Evolutionary conservation across 2,888 invertebrate species (phyloP).

Genomic region (Heliconius charithonia): DNA sequence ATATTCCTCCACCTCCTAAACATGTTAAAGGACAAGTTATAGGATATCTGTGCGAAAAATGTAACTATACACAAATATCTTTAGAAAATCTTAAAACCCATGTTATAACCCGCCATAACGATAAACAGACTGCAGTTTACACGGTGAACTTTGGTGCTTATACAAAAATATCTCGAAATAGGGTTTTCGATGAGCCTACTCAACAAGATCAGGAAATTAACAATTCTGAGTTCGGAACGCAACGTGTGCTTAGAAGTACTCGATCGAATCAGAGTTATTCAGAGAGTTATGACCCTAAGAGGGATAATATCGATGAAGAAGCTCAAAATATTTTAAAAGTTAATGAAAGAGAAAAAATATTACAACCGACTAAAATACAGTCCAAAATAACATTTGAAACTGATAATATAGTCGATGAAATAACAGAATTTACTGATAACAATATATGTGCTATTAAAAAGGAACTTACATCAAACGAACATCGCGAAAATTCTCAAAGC

Average conservation of each 20-base stretch:
- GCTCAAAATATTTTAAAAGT: slow-evolving; percentile 7
- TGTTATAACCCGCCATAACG: slow-evolving; percentile 81
- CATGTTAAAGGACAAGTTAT: slow-evolving; percentile 69
- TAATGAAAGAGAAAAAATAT: slow-evolving; percentile 28
- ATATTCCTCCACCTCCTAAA: slow-evolving; percentile 74
- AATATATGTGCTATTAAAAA: slow-evolving; percentile 31
- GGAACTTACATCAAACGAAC: slow-evolving; percentile 26
- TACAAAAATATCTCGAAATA: slow-evolving; percentile 59
- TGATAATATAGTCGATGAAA: slow-evolving; percentile 57
- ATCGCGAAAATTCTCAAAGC: slow-evolving; percentile 13
- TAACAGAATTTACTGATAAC: slow-evolving; percentile 39
- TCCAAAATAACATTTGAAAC: slow-evolving; percentile 71
- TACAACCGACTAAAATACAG: slow-evolving; percentile 52
- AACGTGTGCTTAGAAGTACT: slow-evolving; percentile 59
- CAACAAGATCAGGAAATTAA: slow-evolving; percentile 22
- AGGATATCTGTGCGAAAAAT: slow-evolving; percentile 88
- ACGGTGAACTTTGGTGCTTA: slow-evolving; percentile 70
- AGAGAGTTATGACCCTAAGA: slow-evolving; percentile 56
- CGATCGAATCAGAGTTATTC: slow-evolving; percentile 56
- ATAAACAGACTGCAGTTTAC: slow-evolving; percentile 75
- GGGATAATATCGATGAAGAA: slow-evolving; percentile 52
- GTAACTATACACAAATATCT: slow-evolving; percentile 89
- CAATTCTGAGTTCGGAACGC: slow-evolving; percentile 44
- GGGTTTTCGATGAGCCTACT: slow-evolving; percentile 50
- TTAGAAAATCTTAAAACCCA: slow-evolving; percentile 85